Conservation (phyloP, 2,888 invertebrate species). For the Creontiades dilutus region DNA sequence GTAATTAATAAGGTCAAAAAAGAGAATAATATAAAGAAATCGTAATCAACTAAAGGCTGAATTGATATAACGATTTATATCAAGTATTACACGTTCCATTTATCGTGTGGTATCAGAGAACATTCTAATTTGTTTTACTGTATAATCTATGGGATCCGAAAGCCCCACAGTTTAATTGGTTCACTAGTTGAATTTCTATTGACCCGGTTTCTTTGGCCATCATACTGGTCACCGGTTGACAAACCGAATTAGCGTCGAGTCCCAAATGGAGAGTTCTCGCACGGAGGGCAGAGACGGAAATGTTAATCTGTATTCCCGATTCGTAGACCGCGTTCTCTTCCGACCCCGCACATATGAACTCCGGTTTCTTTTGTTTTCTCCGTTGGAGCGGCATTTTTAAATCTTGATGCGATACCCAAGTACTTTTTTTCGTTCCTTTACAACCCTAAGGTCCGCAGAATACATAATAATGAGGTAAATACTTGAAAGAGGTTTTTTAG, state of each 20-base stretch:
- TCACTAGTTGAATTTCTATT: not conserved
- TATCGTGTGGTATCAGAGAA: too few relatives aligned
- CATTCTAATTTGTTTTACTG: too few relatives aligned
- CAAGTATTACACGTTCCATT: too few relatives aligned
- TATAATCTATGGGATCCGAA: not conserved
- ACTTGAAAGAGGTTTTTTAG: too few relatives aligned
- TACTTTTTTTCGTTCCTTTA: too few relatives aligned
- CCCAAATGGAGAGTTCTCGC: not conserved
- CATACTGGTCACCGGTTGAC: not conserved
- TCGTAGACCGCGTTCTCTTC: not conserved
- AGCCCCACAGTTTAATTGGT: not conserved
- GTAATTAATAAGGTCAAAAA: too few relatives aligned
- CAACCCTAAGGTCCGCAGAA: too few relatives aligned
- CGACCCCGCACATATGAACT: not conserved
- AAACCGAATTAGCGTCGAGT: not conserved
- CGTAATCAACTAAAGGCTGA: too few relatives aligned
- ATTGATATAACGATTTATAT: too few relatives aligned
- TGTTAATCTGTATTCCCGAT: constrained; percentile 34
- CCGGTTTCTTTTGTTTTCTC: not conserved
- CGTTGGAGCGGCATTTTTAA: not conserved
- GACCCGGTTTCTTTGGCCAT: not conserved
- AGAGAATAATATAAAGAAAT: too few relatives aligned
- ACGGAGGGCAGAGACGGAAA: not conserved
- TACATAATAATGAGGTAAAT: too few relatives aligned
- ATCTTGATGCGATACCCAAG: not conserved